Evolutionary conservation across 2,113 vertebrate species (phyloP).

Genomic region (Notothenia coriiceps): DNA sequence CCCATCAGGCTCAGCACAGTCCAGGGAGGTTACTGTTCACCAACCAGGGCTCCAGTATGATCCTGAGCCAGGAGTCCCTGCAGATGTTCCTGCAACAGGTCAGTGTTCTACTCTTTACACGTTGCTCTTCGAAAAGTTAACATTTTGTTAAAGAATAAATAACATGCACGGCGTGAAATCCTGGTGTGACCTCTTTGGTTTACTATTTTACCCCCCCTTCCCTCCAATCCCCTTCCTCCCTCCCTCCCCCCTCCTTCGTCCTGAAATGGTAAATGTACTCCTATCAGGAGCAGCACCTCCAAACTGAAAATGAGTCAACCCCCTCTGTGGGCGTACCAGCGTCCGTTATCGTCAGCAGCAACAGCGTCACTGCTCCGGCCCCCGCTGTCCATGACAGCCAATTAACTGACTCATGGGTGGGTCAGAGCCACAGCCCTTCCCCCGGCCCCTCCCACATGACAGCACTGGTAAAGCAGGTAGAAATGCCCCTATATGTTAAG

Average conservation of each 20-base stretch:
- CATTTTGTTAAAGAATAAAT: constrained; percentile 60
- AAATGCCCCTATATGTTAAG: constrained; percentile 80
- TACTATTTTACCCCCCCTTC: constrained; percentile 77
- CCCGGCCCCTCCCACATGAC: constrained; percentile 85
- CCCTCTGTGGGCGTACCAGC: constrained; percentile 88
- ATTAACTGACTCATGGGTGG: constrained; percentile 80
- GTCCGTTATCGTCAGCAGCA: constrained; percentile 94
- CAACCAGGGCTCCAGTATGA: constrained; percentile 86
- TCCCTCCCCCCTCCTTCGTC: constrained; percentile 55
- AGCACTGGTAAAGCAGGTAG: constrained; percentile 90
- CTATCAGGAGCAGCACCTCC: constrained; percentile 87
- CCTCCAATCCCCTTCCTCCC: constrained; percentile 60
- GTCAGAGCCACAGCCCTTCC: constrained; percentile 81
- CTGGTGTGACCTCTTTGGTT: constrained; percentile 79
- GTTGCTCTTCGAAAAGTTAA: constrained; percentile 59
- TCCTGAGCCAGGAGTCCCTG: constrained; percentile 92
- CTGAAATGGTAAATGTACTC: constrained; percentile 82
- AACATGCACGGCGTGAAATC: constrained; percentile 73
- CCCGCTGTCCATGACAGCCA: constrained; percentile 82
- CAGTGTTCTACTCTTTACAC: constrained; percentile 54
- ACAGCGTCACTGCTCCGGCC: constrained; percentile 80
- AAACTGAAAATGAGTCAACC: constrained; percentile 84
- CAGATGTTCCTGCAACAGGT: constrained; percentile 98
- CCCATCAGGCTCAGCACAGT: constrained; percentile 86
- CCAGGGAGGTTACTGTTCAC: constrained; percentile 92